Percentiles rank a stretch among this genome's conserved stretches.
Conservation (phyloP, 2,797 vertebrate species). For the Peromyscus eremicus region DNA sequence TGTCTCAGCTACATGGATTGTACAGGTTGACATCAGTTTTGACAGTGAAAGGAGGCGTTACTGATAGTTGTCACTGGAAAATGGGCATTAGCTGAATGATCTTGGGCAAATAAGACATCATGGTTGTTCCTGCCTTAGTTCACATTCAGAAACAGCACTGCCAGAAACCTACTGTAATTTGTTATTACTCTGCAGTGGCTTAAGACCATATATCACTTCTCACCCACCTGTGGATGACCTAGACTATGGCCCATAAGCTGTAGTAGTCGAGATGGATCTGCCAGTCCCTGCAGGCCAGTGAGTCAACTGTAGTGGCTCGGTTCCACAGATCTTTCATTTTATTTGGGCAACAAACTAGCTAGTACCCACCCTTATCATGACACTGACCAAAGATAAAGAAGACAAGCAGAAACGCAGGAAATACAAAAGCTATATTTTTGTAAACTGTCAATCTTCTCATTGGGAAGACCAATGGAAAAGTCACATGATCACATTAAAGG, state of each 20-base stretch:
- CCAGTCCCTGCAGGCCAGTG: neutral
- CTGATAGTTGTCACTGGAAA: neutral
- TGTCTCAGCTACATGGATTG: neutral
- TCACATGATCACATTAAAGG: neutral
- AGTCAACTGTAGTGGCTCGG: neutral
- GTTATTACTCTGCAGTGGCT: neutral
- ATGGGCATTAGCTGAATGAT: neutral
- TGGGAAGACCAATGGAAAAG: neutral
- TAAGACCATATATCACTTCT: conserved; percentile 35
- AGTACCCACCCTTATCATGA: neutral
- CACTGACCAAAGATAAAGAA: neutral
- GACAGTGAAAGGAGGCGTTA: neutral
- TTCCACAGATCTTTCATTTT: neutral
- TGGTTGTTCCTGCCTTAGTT: neutral
- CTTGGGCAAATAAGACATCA: neutral
- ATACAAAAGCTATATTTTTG: neutral
- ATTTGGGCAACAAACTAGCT: conserved; percentile 39
- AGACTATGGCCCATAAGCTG: neutral
- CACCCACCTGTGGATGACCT: conserved; percentile 1
- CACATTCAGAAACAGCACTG: neutral
- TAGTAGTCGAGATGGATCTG: neutral
- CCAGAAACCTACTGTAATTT: neutral
- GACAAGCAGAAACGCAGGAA: neutral
- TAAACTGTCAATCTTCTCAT: neutral
- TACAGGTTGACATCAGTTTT: neutral